A percentile compares a stretch with the other conserved stretches of the same genome.
Evolutionary conservation across 2,113 vertebrate species (phyloP).

Genomic region (Aspidoscelis tigris): DNA sequence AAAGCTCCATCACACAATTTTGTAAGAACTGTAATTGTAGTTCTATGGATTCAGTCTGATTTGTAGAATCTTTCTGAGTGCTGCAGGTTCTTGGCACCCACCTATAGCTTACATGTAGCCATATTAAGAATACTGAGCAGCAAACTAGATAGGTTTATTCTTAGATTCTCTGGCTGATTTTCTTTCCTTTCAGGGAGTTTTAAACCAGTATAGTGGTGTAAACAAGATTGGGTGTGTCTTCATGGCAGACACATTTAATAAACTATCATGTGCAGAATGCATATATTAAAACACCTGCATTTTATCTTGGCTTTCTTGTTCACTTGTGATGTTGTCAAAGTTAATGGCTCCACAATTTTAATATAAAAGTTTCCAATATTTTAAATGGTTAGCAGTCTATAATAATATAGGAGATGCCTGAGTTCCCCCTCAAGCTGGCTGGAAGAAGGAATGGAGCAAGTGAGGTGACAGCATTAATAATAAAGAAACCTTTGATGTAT

Average conservation of each 20-base stretch:
- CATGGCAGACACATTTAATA: neutral
- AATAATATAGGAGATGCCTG: neutral
- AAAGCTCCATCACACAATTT: neutral
- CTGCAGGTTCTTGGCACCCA: neutral
- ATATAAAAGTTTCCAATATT: neutral
- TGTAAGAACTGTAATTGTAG: neutral
- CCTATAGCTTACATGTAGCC: neutral
- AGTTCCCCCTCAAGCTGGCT: no score
- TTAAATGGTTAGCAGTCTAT: neutral
- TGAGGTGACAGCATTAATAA: no score
- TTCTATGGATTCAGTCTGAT: neutral
- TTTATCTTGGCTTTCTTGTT: neutral
- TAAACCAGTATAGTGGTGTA: neutral
- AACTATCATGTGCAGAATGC: neutral
- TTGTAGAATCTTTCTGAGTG: neutral
- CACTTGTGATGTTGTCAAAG: neutral
- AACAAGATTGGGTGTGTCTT: neutral
- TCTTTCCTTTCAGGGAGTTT: neutral
- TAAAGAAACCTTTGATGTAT: neutral
- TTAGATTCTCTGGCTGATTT: neutral
- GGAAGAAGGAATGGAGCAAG: no score
- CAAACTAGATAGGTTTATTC: neutral
- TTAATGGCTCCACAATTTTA: slow-evolving; percentile 2
- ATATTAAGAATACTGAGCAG: neutral
- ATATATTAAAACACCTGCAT: neutral